Base-by-base conservation (phyloP, 2,113 vertebrate species). In the Chelonoidis abingdonii region DNA sequence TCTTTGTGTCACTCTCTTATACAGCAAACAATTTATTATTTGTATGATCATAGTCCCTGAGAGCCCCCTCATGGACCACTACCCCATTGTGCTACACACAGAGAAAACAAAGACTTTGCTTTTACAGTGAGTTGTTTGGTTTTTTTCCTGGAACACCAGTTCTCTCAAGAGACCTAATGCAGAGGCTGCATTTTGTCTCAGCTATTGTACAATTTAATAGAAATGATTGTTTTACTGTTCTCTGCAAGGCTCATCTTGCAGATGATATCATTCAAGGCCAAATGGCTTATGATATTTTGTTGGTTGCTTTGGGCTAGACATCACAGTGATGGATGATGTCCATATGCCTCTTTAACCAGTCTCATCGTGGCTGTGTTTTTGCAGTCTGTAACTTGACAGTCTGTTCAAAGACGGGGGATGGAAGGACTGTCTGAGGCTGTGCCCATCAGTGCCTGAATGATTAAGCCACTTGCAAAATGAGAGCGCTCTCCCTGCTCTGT, bases 311-410 rank as follows among this genome's bases (percentile, higher is more conserved):
- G 8, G 6, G 59, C 91, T 88, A 35, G 14, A 65, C 31, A 65
- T 35, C 62, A 65, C 31, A 35, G 31, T 3, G 2, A 27, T 5
- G 19, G 35, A 2, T 11, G 4, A 78, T 44, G 84, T 69, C 21
- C 44, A 6, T 0, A 0, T 0, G 31, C n/a, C 24, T 10, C 13
- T 94, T 96, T 81, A 65, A 29, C 12, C 65, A 38, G 27, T 4
- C 59, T 89, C 52, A 4, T 80, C 24, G 13, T 44, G 6, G 41
- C 5, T 41, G 5, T 52, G 35, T 38, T 5, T 11, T 86, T 76
- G 52, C 0, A 0, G 2, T 25, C 72, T 93, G 85, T 86, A 52
- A 89, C 9, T 12, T 4, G 38, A 79, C 49, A 56, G 69, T 44
- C 75, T 78, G 27, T 47, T 78, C 75, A 78, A 78, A 78, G 75